Evolutionary conservation across 2,113 vertebrate species (phyloP), one percentile per base, ranked within the genome.

Genomic region (Atractosteus spatula): DNA sequence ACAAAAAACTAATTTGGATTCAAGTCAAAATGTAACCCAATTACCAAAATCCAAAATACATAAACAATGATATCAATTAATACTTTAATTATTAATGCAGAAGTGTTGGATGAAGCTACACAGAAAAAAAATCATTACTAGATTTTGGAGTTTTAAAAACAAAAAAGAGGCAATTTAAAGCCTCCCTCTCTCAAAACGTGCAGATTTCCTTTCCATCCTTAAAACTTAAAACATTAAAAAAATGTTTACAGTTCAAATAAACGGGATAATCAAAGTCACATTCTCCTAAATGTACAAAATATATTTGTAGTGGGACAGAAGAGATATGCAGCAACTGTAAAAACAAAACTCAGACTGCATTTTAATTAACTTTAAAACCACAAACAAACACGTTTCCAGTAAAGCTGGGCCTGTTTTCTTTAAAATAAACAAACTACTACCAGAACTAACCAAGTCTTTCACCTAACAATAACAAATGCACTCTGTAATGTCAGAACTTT

Each of bases 401-500:
- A 84, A 90, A 71, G 87, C 77, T 41, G 84, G 82, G 71, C 77
- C 84, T 84, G 84, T 80, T 84, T 89, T 80, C 87, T 80, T 87
- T 87, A 90, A 93, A 92, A 91, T 84, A 93, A 95, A 92, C 92
- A 93, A 92, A 89, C 87, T 83, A 82, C 80, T 79, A 69, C 64
- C 84, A 17, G 70, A 91, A 82, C 73, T 73, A 84, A 90, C 83
- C 82, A 83, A 88, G 81, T 74, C 83, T 89, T 86, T 89, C 79
- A 75, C 82, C 87, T 88, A 92, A 89, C 83, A 93, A 89, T 88
- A 93, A 91, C 87, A 94, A 88, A 90, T 90, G 85, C 80, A 88
- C 85, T 74, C 84, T 16, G 76, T 71, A 72, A 81, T 86, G 87
- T 82, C 85, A 79, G 80, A 84, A 78, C 81, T 84, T 92, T 92